Evolutionary conservation across 2,797 vertebrate species (phyloP), one percentile per base, ranked within the genome.

Genomic region (Poecilia velifera): DNA sequence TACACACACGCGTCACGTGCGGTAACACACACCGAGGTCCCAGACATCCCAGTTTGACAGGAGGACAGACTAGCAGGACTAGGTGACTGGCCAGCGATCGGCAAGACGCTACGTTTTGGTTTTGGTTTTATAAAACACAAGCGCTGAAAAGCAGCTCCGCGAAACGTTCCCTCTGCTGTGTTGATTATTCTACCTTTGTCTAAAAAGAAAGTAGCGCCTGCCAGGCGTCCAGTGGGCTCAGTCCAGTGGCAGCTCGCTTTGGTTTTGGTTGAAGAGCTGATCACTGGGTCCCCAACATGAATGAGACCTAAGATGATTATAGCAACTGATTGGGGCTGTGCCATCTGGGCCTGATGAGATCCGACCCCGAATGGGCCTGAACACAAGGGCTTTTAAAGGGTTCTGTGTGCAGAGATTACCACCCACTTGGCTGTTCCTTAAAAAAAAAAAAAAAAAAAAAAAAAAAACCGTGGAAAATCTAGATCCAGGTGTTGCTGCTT

Each of bases 301-400:
- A 89, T 88, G 87, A 93, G 88, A 88, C 86, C 64, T 88, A 88
- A 92, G 91, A 86, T 91, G 93, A 94, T 93, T 93, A 94, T 83
- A 89, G 81, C 85, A 91, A 87, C 90, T 90, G 91, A 92, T 90
- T 74, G 73, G 87, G 80, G 84, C 83, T 77, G 70, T 91, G 89
- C 90, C 93, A 94, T 93, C 90, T 88, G 91, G 82, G 82, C 88
- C 87, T 82, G 84, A 87, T 84, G 88, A 88, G 84, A 82, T 87
- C 83, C 86, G 87, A 84, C 73, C 4, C 81, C 79, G 80, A 89
- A 86, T 25, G 82, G 87, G 89, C 87, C 84, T 49, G 36, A 84
- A 89, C 83, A 82, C 76, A 81, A 79, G 86, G 81, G 68, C 77
- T 59, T 81, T 18, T 49, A 20, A 72, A 80, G 1, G 0, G 41